Evolutionary conservation across 2,113 vertebrate genomes (phyloP).

Genomic region (Chaetorhynchus papuensis): DNA sequence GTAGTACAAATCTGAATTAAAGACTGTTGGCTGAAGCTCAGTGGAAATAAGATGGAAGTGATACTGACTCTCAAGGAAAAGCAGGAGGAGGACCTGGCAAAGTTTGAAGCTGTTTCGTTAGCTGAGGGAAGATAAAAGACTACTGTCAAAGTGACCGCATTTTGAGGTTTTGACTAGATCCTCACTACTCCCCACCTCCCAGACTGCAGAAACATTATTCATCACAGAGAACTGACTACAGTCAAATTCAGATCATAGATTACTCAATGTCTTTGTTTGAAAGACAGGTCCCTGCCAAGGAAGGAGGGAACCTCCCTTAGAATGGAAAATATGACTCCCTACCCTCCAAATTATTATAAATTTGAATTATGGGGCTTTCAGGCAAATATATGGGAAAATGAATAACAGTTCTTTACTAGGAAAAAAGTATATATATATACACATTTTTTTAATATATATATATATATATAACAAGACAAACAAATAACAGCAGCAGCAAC

Average conservation of each 20-base stretch:
- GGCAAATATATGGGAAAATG: neutral
- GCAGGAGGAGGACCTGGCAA: slow-evolving; percentile 16
- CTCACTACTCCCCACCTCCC: neutral
- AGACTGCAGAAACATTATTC: neutral
- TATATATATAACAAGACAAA: neutral
- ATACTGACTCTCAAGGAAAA: slow-evolving; percentile 35
- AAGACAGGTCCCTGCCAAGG: neutral
- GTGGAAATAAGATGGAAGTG: slow-evolving; percentile 28
- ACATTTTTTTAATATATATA: too few species aligned
- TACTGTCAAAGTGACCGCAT: neutral
- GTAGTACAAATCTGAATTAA: slow-evolving; percentile 8
- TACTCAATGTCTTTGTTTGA: neutral
- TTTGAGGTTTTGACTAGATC: neutral
- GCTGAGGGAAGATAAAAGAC: slow-evolving; percentile 5
- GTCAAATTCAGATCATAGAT: neutral
- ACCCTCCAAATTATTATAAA: neutral
- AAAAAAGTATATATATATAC: neutral
- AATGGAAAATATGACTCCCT: neutral
- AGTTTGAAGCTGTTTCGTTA: slow-evolving; percentile 19
- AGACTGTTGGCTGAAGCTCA: slow-evolving; percentile 40
- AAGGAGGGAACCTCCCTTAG: neutral
- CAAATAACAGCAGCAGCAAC: neutral
- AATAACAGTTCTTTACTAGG: neutral
- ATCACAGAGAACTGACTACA: neutral
- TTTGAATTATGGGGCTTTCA: neutral